These are phyloP conservation scores for Drosophila recens DNA, from an alignment of 2,888 invertebrate species.

Conservation along the genomic window DNA sequence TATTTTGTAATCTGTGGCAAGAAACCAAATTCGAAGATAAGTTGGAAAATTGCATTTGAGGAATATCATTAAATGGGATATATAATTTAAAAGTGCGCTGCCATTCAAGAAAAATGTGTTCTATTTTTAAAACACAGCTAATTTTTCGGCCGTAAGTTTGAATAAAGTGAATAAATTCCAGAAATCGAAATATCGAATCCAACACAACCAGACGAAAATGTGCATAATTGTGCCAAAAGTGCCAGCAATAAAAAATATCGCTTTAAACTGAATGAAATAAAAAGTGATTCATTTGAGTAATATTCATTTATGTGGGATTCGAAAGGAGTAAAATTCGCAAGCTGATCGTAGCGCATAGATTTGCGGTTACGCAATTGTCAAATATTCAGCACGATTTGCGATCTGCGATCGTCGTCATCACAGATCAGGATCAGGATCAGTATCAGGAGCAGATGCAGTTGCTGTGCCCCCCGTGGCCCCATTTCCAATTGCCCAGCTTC, in stretches of 20 bases:
- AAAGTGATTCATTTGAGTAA: background rate
- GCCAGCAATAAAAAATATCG: conserved; percentile 31
- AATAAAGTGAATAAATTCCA: conserved; percentile 70
- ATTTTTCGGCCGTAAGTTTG: conserved; percentile 70
- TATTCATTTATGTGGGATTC: conserved; percentile 20
- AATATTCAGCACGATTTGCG: conserved; percentile 54
- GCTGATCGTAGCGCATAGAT: conserved; percentile 20
- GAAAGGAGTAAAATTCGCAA: conserved; percentile 22
- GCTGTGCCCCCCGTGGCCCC: conserved; percentile 60
- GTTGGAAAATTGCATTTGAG: conserved; percentile 61
- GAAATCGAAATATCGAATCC: conserved; percentile 44
- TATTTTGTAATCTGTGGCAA: conserved; percentile 33
- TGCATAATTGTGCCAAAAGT: conserved; percentile 8
- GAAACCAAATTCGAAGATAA: conserved; percentile 19
- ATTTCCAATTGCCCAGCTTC: conserved; percentile 71
- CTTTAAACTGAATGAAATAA: conserved; percentile 51
- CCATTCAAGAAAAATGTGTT: conserved; percentile 76
- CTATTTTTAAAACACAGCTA: conserved; percentile 84
- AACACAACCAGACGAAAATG: conserved; percentile 29
- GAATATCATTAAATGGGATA: conserved; percentile 38
- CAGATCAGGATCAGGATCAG: conserved; percentile 43
- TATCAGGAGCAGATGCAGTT: conserved; percentile 57
- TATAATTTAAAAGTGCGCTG: conserved; percentile 67
- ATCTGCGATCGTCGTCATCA: conserved; percentile 18
- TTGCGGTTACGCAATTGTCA: conserved; percentile 70